These are phyloP conservation scores for Macroglossus sobrinus DNA, from an alignment of 2,113 vertebrate genomes.

Conservation along the genomic window DNA sequence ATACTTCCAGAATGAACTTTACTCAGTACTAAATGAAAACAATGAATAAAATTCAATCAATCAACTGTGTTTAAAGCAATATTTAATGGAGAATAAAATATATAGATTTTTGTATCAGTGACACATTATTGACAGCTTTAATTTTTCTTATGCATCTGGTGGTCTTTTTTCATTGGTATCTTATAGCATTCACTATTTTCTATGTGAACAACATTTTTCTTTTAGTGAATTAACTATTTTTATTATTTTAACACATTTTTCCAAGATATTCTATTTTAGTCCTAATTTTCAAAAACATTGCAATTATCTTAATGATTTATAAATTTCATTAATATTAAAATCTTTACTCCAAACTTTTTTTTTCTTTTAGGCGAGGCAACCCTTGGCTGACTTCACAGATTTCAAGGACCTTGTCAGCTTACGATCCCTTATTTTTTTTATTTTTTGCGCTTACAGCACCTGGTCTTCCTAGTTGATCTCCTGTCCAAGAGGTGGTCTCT, in stretches of 20 bases:
- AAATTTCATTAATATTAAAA: background rate
- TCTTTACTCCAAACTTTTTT: background rate
- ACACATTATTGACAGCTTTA: background rate
- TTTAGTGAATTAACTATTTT: background rate
- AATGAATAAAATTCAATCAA: background rate
- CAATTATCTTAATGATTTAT: background rate
- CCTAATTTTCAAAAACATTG: background rate
- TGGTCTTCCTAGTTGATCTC: no score
- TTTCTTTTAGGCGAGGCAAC: no score
- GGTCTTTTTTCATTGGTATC: background rate
- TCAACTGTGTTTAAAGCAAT: background rate
- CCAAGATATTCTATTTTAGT: background rate
- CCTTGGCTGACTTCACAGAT: no score
- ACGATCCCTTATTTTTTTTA: no score
- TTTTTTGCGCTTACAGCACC: no score
- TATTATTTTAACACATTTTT: background rate
- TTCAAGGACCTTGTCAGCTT: no score
- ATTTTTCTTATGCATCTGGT: background rate
- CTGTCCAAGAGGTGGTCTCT: no score
- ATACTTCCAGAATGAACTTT: background rate
- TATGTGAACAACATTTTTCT: background rate
- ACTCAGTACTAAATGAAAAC: constrained; percentile 2
- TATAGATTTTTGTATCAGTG: background rate
- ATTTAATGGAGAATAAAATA: background rate
- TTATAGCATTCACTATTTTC: background rate